phyloP scores from a whole-genome alignment of 2,888 invertebrate species.

The Ophion ellenae region DNA sequence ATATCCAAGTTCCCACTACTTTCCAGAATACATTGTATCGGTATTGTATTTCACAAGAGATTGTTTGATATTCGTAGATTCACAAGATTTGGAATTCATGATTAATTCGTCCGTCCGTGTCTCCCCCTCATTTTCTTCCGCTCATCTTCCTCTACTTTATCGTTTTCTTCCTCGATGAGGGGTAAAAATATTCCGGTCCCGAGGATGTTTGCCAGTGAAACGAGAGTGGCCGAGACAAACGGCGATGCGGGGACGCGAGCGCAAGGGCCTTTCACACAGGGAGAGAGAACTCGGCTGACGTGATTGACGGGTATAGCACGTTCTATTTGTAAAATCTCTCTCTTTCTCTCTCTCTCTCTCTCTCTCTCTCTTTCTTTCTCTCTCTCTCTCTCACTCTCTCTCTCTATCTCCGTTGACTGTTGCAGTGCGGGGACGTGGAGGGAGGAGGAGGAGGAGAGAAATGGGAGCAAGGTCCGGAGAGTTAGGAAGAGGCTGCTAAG shows the following conservation, averaged over 20 bases:
- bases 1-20: constrained; percentile 14
- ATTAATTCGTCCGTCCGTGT: constrained; percentile 36
- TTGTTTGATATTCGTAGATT: constrained; percentile 10
- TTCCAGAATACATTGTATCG: constrained; percentile 20
- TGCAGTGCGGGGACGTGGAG: constrained; percentile 31
- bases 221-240: constrained; percentile 55
- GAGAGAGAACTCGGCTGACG: constrained; percentile 47
- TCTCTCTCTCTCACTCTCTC: constrained; percentile 46
- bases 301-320: constrained; percentile 57
- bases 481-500: constrained; percentile 83
- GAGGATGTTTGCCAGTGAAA: constrained; percentile 46
- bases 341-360: constrained; percentile 46
- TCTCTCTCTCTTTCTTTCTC: constrained; percentile 40
- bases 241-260: constrained; percentile 14
- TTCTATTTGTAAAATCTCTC: constrained; percentile 63
- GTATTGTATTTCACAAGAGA: constrained; percentile 38
- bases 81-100: constrained; percentile 63
- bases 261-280: constrained; percentile 66
- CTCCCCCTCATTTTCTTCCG: neutral
- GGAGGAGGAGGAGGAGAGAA: constrained; percentile 72
- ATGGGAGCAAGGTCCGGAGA: constrained; percentile 83
- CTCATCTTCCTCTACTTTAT: neutral
- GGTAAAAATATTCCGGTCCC: constrained; percentile 45
- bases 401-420: constrained; percentile 39
- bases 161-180: constrained; percentile 14